Base-by-base conservation (phyloP, 2,797 vertebrate genomes). In the Anolis apletophallus region DNA sequence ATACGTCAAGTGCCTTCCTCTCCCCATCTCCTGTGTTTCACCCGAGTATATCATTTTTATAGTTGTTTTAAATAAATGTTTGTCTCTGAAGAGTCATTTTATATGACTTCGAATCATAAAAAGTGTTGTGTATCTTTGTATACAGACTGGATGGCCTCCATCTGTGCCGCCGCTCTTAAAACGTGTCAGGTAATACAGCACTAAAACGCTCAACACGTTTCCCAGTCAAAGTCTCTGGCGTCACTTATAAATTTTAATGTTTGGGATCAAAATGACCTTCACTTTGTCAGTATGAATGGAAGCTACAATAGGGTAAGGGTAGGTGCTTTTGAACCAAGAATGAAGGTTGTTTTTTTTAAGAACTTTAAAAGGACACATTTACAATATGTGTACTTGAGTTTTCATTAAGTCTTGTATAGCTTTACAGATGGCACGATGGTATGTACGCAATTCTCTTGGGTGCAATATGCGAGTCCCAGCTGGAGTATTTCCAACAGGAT, bases 401-500 rank as follows among this genome's bases (percentile, higher is more conserved):
- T 92, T 93, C 90, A 88, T 88, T 92, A 91, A 89, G 82, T 88
- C 52, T 81, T 87, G 86, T 36, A 91, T 69, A 36, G 85, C 72
- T 87, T 92, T 87, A 94, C 93, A 96, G 90, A 95, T 86, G 91
- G 91, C 84, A 93, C 88, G 91, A 95, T 40, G 90, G 91, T 91
- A 92, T 85, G 88, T 40, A 90, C 6, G 87, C 88, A 84, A 90
- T 83, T 87, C 95, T 93, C 95, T 87, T 87, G 94, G 94, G 93
- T 87, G 81, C 57, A 93, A 94, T 87, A 93, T 0, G 40, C 84
- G 92, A 92, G 90, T 86, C 90, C 83, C 90, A 87, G 88, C 46
- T 94, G 95, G 92, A 95, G 76, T 50, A 68, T 92, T 94, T 96
- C 94, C 94, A 96, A 88, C 90, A 95, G 94, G 93, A 96, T 95